phyloP scores from a whole-genome alignment of 2,797 vertebrate species.

The Hyperoplus lanceolatus region DNA sequence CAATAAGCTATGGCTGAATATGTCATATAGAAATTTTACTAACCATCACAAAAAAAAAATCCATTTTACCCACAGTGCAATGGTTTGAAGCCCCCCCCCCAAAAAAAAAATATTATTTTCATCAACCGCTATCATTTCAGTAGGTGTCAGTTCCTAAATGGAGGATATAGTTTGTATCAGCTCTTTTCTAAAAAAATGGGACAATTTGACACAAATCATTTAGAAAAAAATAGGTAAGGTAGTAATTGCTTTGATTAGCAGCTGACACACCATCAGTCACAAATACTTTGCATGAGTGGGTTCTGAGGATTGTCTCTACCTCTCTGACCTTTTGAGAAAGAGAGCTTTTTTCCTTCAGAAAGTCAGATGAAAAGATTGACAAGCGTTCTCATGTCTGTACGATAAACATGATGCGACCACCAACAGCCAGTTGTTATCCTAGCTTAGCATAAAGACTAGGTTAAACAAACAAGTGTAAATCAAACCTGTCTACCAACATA shows the following conservation, averaged over 20 bases:
- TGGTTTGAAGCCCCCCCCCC: not conserved
- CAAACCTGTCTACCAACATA: not conserved
- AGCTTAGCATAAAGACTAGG: not conserved
- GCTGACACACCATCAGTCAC: not conserved
- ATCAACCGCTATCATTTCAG: not conserved
- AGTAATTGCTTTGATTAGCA: not conserved
- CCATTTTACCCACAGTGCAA: not conserved
- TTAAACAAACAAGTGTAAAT: not conserved
- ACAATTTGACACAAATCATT: not conserved
- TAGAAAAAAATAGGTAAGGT: not conserved
- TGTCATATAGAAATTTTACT: not conserved
- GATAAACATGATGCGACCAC: too few species aligned
- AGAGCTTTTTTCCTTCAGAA: not conserved
- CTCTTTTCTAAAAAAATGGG: not conserved
- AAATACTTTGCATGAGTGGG: not conserved
- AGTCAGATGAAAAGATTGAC: not conserved
- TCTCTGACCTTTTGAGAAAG: not conserved
- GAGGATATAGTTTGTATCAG: not conserved
- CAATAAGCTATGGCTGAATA: not conserved
- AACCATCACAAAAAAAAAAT: not conserved
- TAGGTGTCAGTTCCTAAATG: not conserved
- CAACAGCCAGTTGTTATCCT: not conserved
- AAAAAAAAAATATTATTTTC: not conserved
- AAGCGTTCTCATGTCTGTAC: not conserved
- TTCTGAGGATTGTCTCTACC: not conserved